phyloP scores from a whole-genome alignment of 2,888 invertebrate species.

The Syrphus vitripennis region DNA sequence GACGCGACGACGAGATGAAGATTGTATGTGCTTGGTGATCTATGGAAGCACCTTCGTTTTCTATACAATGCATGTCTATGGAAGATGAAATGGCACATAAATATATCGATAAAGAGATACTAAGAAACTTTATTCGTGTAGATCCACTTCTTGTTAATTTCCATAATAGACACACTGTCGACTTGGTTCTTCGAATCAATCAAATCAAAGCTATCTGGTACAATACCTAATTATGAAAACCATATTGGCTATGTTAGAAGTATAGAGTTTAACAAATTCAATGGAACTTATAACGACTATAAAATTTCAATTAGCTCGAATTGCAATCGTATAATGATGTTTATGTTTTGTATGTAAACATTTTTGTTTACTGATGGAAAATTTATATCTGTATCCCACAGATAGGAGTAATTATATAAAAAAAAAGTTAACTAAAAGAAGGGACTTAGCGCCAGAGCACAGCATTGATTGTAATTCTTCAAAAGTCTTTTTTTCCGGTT shows the following conservation, averaged over 20 bases:
- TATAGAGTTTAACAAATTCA: slow-evolving; percentile 11
- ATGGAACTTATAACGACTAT: slow-evolving; percentile 32
- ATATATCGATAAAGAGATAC: slow-evolving; percentile 1
- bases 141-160: slow-evolving; percentile 19
- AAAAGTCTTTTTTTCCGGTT: slow-evolving; percentile 2
- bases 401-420: too few relatives aligned
- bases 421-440: slow-evolving; percentile 29
- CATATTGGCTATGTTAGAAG: neutral
- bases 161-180: slow-evolving; percentile 48
- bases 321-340: slow-evolving; percentile 42
- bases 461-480: slow-evolving; percentile 5
- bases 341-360: slow-evolving; percentile 35
- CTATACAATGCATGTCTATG: neutral
- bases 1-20: neutral
- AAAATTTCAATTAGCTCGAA: slow-evolving; percentile 54
- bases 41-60: slow-evolving; percentile 10
- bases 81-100: slow-evolving; percentile 31
- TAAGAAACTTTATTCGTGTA: neutral
- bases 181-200: slow-evolving; percentile 28
- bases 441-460: slow-evolving; percentile 49
- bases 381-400: slow-evolving; percentile 23
- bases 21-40: slow-evolving; percentile 34
- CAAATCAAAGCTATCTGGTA: slow-evolving; percentile 1
- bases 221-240: neutral
- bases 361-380: slow-evolving; percentile 23